A percentile compares a stretch with the other conserved stretches of the same genome.
These are phyloP conservation scores for Speoplatyrhinus poulsoni DNA, from an alignment of 2,113 vertebrate species.

Conservation along the genomic window DNA sequence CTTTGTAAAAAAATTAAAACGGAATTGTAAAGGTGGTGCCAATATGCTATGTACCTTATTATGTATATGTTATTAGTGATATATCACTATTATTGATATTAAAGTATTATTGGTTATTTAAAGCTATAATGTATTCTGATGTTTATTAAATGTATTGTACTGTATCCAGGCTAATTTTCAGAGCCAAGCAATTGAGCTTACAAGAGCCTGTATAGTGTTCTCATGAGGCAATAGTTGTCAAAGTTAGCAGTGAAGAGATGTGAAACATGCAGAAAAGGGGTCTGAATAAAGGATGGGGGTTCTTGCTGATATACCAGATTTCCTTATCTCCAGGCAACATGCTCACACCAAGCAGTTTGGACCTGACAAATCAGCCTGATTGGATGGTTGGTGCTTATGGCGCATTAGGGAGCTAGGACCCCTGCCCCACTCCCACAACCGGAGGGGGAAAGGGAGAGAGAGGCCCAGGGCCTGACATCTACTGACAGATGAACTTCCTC, in stretches of 20 bases:
- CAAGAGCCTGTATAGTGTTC: no score
- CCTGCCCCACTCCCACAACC: conserved; percentile 22
- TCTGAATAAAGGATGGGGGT: conserved; percentile 6
- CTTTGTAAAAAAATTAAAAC: no score
- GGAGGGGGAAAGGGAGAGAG: not conserved
- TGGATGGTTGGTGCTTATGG: conserved; percentile 16
- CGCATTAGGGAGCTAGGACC: conserved; percentile 27
- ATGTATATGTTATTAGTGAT: no score
- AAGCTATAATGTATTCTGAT: no score
- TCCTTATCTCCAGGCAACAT: conserved; percentile 69
- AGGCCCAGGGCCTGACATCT: conserved; percentile 33
- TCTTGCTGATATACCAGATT: conserved; percentile 42
- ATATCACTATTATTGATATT: no score
- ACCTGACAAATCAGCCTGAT: conserved; percentile 46
- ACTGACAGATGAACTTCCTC: conserved; percentile 70
- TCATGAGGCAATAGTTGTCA: not conserved
- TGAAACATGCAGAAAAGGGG: not conserved
- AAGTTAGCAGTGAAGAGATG: not conserved
- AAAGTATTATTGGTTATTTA: no score
- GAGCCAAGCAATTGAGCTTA: no score
- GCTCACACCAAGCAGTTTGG: conserved; percentile 33
- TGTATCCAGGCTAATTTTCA: no score
- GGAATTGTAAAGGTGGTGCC: no score
- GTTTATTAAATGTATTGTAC: no score
- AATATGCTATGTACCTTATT: no score